phyloP scores from a whole-genome alignment of 1,140 invertebrate species.

The Plectus sambesii region DNA sequence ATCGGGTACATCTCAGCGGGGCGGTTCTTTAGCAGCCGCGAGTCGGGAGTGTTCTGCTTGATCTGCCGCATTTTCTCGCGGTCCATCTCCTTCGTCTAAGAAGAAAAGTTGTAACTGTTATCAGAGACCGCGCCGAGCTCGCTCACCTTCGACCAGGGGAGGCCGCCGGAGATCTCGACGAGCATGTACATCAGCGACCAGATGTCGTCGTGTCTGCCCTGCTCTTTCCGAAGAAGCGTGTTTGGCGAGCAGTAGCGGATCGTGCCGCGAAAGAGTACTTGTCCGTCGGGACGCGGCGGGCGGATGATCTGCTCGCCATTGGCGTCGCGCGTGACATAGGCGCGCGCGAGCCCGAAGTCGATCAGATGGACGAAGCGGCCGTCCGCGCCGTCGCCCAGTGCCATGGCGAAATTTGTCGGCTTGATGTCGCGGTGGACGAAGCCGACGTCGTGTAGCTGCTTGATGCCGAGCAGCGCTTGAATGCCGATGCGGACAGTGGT shows the following conservation, averaged over 20 bases:
- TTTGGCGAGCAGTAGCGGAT: constrained; percentile 32
- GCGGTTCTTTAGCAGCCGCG: constrained; percentile 21
- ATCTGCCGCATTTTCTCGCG: constrained; percentile 19
- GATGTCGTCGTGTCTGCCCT: constrained; percentile 35
- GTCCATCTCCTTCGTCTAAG: constrained; percentile 19
- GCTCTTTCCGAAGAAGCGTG: constrained; percentile 31
- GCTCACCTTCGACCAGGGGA: too few relatives aligned
- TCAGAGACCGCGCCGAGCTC: too few relatives aligned
- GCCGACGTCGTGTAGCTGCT: constrained; percentile 13
- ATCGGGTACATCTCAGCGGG: constrained; percentile 27
- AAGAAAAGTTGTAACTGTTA: too few relatives aligned
- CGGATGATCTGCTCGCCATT: too few relatives aligned
- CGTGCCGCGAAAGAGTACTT: constrained; percentile 34
- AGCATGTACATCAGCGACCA: constrained; percentile 39
- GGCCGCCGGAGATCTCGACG: constrained; percentile 31
- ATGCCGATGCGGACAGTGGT: constrained; percentile 10
- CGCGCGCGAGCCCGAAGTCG: constrained; percentile 19
- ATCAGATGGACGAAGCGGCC: constrained; percentile 9
- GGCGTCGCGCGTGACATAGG: too few relatives aligned
- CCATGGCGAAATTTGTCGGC: constrained; percentile 20
- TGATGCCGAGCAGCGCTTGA: constrained; percentile 10
- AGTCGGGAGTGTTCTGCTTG: constrained; percentile 20
- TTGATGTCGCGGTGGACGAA: constrained; percentile 19
- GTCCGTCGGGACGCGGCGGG: too few relatives aligned
- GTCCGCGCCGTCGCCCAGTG: background rate